These are phyloP conservation scores for Acrocephalus kingi DNA, from an alignment of 2,113 vertebrate genomes.

Conservation along the genomic window DNA sequence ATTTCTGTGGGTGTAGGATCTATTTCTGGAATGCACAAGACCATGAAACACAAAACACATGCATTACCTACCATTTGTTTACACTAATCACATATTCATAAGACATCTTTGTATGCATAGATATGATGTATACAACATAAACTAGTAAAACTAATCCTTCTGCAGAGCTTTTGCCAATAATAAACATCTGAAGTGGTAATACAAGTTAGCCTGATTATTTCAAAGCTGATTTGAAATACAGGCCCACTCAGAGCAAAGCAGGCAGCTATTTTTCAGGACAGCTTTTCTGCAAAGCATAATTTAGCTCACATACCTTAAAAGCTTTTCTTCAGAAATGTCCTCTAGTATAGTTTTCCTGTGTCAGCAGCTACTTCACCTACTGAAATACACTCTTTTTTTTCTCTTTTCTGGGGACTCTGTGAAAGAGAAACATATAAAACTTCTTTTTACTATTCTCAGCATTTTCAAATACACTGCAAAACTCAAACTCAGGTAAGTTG, in stretches of 20 bases:
- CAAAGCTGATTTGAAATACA: neutral
- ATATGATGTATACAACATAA: neutral
- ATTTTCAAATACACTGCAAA: neutral
- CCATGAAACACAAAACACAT: neutral
- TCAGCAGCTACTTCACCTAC: neutral
- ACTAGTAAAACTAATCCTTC: neutral
- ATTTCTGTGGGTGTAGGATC: neutral
- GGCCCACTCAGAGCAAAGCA: neutral
- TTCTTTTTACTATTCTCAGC: neutral
- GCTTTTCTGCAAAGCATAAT: neutral
- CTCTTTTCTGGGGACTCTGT: neutral
- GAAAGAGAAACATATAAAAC: neutral
- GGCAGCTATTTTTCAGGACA: neutral
- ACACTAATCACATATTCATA: neutral
- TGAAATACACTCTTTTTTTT: neutral
- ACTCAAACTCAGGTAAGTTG: neutral
- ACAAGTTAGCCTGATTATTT: neutral
- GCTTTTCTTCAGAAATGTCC: neutral
- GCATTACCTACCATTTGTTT: neutral
- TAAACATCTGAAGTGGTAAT: neutral
- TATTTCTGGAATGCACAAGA: neutral
- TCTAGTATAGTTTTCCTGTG: neutral
- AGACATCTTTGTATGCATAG: neutral
- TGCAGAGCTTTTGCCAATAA: neutral
- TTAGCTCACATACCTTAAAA: slow-evolving; percentile 18